Conservation (phyloP, 2,888 invertebrate species). For the Drosophila hawaiiensis region DNA sequence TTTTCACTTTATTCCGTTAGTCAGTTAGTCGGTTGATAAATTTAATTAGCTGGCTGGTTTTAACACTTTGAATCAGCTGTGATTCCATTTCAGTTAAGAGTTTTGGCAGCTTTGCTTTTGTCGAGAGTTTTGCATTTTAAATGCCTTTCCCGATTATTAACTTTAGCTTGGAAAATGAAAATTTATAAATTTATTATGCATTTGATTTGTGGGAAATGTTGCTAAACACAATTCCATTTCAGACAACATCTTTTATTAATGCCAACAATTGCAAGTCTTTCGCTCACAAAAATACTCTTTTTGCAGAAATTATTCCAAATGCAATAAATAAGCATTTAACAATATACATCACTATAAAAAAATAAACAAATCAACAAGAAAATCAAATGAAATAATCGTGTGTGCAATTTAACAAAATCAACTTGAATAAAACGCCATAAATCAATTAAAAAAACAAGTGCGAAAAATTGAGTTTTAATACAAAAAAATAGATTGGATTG, state of each 20-base stretch:
- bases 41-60: slow-evolving; percentile 3
- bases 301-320: not conserved
- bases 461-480: slow-evolving; percentile 18
- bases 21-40: not conserved
- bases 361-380: slow-evolving; percentile 1
- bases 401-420: slow-evolving; percentile 16
- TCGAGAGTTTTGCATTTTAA: slow-evolving; percentile 24
- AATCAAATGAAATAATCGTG: not conserved
- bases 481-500: slow-evolving; percentile 1
- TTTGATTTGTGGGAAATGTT: not conserved
- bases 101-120: slow-evolving; percentile 10
- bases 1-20: slow-evolving; percentile 4
- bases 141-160: not conserved
- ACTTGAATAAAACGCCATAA: slow-evolving; percentile 19
- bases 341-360: not conserved
- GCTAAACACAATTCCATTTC: not conserved
- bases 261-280: not conserved
- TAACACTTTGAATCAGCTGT: slow-evolving; percentile 35
- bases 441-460: slow-evolving; percentile 35
- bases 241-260: not conserved
- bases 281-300: not conserved
- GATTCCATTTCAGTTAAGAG: slow-evolving; percentile 10
- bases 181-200: not conserved
- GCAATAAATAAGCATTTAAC: not conserved
- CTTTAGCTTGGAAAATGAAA: not conserved